Evolutionary conservation across 2,797 vertebrate species (phyloP).

Genomic region (Parambassis ranga): DNA sequence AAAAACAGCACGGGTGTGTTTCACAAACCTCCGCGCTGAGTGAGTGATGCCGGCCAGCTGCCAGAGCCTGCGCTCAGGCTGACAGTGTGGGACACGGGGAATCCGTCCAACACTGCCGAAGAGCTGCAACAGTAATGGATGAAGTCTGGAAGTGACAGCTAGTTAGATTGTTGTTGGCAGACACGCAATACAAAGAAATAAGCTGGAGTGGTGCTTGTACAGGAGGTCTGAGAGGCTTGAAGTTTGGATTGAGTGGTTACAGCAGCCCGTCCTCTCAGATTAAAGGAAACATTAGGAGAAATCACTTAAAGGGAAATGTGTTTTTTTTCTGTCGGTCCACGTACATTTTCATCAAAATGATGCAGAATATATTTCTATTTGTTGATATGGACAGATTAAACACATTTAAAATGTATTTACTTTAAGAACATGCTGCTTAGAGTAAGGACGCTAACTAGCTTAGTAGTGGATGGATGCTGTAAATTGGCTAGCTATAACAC

Average conservation of each 20-base stretch:
- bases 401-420: no score
- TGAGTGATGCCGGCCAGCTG: conserved; percentile 51
- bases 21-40: conserved; percentile 43
- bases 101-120: conserved; percentile 45
- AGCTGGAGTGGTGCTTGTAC: conserved; percentile 34
- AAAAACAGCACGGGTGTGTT: conserved; percentile 44
- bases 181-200: conserved; percentile 37
- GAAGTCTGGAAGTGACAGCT: conserved; percentile 48
- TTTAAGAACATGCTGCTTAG: no score
- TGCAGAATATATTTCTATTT: no score
- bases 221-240: not conserved
- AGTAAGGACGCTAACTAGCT: no score
- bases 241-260: not conserved
- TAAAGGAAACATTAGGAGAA: no score
- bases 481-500: no score
- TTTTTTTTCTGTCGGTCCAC: no score
- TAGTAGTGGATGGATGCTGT: no score
- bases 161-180: conserved; percentile 52
- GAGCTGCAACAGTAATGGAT: conserved; percentile 38
- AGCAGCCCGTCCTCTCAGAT: not conserved
- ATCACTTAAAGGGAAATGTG: no score
- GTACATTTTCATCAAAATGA: no score
- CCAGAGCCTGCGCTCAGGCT: conserved; percentile 49
- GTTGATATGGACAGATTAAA: no score
- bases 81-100: conserved; percentile 38